Conservation (phyloP, 2,113 vertebrate genomes). For the Otis tarda region DNA sequence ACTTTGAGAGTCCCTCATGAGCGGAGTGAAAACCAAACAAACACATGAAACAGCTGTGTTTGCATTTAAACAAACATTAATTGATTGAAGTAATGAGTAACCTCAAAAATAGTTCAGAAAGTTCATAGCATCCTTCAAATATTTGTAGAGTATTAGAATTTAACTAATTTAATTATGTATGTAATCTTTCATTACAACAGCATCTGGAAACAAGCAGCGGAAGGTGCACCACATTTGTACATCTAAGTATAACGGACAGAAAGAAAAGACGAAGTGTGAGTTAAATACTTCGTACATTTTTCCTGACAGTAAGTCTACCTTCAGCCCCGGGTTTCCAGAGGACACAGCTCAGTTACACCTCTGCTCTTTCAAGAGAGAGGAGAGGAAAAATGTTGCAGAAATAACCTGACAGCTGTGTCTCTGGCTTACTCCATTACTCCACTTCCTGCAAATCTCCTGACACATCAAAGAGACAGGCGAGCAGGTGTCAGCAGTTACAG, state of each 20-base stretch:
- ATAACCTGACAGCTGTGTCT: not conserved
- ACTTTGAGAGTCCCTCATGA: not conserved
- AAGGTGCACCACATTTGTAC: not conserved
- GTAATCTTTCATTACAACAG: not conserved
- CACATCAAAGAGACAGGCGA: not conserved
- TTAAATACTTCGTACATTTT: not conserved
- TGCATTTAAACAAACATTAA: conserved; percentile 58
- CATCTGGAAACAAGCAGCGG: not conserved
- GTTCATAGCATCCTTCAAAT: conserved; percentile 16
- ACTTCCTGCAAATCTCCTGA: not conserved
- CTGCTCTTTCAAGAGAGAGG: not conserved
- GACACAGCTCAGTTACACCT: not conserved
- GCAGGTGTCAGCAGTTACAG: not conserved
- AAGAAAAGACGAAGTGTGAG: not conserved
- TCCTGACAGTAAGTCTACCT: not conserved
- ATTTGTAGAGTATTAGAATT: conserved; percentile 25
- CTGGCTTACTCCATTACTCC: not conserved
- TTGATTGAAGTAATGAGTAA: conserved; percentile 49
- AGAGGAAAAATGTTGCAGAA: not conserved
- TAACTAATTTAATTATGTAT: not conserved
- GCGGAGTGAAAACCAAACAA: not conserved
- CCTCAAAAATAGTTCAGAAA: not conserved
- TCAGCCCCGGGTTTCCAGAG: not conserved
- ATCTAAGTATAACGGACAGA: not conserved
- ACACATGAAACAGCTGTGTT: conserved; percentile 29